phyloP scores from a whole-genome alignment of 2,888 invertebrate genomes.

The Protodeltote pygarga region DNA sequence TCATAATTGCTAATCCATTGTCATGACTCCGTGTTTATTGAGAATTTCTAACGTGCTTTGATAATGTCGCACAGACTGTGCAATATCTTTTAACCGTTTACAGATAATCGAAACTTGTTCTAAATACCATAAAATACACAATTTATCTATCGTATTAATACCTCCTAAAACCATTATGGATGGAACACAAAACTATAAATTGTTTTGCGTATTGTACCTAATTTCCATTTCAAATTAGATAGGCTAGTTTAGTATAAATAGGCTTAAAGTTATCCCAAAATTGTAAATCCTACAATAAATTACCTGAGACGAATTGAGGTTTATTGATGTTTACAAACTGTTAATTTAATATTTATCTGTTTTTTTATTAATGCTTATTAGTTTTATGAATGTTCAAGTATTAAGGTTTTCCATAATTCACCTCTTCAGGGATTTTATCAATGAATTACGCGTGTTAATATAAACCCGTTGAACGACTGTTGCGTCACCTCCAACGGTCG shows the following conservation, averaged over 20 bases:
- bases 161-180: not conserved
- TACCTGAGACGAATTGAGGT: constrained; percentile 6
- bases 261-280: not conserved
- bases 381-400: not conserved
- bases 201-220: constrained; percentile 1
- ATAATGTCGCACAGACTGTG: constrained; percentile 50
- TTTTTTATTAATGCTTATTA: not conserved
- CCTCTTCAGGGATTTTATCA: constrained; percentile 63
- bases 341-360: not conserved
- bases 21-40: constrained; percentile 56
- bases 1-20: constrained; percentile 57
- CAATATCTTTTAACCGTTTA: constrained; percentile 50
- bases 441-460: constrained; percentile 67
- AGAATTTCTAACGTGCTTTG: constrained; percentile 56
- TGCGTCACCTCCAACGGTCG: constrained; percentile 72
- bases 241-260: constrained; percentile 7
- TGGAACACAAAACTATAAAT: constrained; percentile 4
- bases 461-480: constrained; percentile 73
- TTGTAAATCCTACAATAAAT: constrained; percentile 6
- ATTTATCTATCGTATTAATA: constrained; percentile 23
- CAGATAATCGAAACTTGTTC: constrained; percentile 57
- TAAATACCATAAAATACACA: constrained; percentile 31
- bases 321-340: not conserved
- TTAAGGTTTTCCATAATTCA: constrained; percentile 25
- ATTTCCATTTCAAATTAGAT: not conserved